A percentile compares a stretch with the other conserved stretches of the same genome.
Conservation (phyloP, 1,140 invertebrate species). For the Neodiprion virginianus region DNA sequence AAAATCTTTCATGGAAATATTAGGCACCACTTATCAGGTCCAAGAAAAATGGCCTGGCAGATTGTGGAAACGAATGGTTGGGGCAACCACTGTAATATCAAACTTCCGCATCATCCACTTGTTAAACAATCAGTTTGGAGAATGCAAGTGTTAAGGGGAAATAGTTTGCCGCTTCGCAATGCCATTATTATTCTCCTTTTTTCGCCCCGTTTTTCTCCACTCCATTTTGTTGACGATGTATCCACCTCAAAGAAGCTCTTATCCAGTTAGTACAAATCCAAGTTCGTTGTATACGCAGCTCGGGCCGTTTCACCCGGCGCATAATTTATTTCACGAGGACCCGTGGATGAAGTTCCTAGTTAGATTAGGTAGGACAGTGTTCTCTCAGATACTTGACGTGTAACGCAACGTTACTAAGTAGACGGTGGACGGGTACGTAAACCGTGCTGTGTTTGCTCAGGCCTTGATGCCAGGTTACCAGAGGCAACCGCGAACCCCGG, state of each 20-base stretch:
- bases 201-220: too few species aligned
- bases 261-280: not conserved
- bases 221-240: too few species aligned
- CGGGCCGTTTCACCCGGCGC: not conserved
- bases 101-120: too few species aligned
- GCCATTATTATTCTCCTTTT: too few species aligned
- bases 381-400: not conserved
- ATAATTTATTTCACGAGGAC: slow-evolving; percentile 2
- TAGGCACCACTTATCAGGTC: too few species aligned
- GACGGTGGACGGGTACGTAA: not conserved
- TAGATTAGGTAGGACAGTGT: slow-evolving; percentile 1
- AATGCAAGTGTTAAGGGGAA: too few species aligned
- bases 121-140: too few species aligned
- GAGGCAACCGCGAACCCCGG: not conserved
- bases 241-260: not conserved
- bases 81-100: too few species aligned
- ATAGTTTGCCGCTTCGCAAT: too few species aligned
- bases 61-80: too few species aligned
- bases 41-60: too few species aligned
- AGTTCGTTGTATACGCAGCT: not conserved
- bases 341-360: slow-evolving; percentile 4
- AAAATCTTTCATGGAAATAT: too few species aligned
- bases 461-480: not conserved
- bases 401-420: not conserved
- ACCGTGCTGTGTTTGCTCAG: slow-evolving; percentile 1